Base-by-base conservation (phyloP, 92 coral and sea anemone genomes). In the Parazoanthus atlanticus region DNA sequence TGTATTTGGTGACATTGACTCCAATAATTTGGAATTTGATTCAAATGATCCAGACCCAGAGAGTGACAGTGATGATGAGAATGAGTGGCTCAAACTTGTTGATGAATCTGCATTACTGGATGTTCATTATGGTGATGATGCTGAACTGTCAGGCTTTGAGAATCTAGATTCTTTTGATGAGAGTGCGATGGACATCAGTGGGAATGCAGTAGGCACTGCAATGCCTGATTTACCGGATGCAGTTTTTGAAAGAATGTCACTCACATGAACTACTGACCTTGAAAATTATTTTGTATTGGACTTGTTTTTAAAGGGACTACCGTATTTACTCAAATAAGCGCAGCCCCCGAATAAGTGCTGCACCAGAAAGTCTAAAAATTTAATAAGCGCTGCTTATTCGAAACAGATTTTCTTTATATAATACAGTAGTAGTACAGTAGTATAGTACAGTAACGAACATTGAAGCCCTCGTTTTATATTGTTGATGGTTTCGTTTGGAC, bases 241-340 rank as follows among this genome's bases (percentile, higher is more conserved):
- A n/a, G 74, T 70, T 70, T 70, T n/a, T 70, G 74, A 70, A n/a
- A 70, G 74, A 70, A 70, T 70, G 33, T 70, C 74, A 70, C 29
- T 70, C 25, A 10, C 16, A 15, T 49, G 56, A 49, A 49, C 56
- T 1, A 36, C 38, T 5, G 4, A 36, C 38, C 4, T 5, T 36
- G 38, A 36, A 36, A 5, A 5, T 36, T 2, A 2, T 36, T 36
- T 36, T 36, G 2, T 36, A 36, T 5, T 36, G 2, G 38, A 36
- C 4, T 36, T 36, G n/a, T 34, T 36, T 36, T 36, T 36, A 36
- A 36, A 36, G 38, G 38, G 38, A 5, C 38, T 36, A n/a, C n/a
- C n/a, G n/a, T n/a, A n/a, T n/a, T n/a, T n/a, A n/a, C n/a, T n/a
- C n/a, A n/a, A n/a, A n/a, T n/a, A n/a, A n/a, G n/a, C n/a, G n/a